Evolutionary conservation across 2,888 invertebrate genomes (phyloP).

Genomic region (Ptycholaimellus sp.): DNA sequence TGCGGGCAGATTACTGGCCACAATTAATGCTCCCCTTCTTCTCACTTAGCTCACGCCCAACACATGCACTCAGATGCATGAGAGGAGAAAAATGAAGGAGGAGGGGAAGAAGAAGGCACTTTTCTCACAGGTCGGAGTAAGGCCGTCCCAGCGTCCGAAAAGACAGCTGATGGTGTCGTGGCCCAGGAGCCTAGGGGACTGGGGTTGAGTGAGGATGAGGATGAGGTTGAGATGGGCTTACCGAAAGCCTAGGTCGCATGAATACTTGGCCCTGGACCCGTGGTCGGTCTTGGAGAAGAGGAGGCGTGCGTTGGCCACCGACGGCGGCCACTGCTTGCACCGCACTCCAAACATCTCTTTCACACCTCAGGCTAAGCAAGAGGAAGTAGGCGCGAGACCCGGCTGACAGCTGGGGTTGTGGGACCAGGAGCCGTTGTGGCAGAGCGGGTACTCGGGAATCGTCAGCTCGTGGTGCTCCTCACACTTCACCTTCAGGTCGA

Average conservation of each 20-base stretch:
- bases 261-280: conserved; percentile 72
- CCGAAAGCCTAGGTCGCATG: conserved; percentile 65
- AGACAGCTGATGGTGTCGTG: conserved; percentile 52
- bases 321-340: conserved; percentile 54
- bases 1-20: conserved; percentile 19
- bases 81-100: not conserved
- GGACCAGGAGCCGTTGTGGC: conserved; percentile 31
- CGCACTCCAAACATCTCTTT: conserved; percentile 32
- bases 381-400: conserved; percentile 16
- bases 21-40: not conserved
- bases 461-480: conserved; percentile 36
- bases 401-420: conserved; percentile 29
- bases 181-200: too few species aligned
- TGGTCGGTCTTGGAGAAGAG: conserved; percentile 91
- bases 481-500: conserved; percentile 66
- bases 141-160: conserved; percentile 80
- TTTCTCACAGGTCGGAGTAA: conserved; percentile 50
- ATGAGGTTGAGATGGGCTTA: too few species aligned
- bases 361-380: not conserved
- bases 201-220: too few species aligned
- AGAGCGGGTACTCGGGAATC: conserved; percentile 15
- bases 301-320: conserved; percentile 76
- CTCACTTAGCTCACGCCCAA: too few species aligned
- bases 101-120: conserved; percentile 16
- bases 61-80: too few species aligned